Conservation (phyloP, 2,113 vertebrate species). For the Gorsachius goisagi region DNA sequence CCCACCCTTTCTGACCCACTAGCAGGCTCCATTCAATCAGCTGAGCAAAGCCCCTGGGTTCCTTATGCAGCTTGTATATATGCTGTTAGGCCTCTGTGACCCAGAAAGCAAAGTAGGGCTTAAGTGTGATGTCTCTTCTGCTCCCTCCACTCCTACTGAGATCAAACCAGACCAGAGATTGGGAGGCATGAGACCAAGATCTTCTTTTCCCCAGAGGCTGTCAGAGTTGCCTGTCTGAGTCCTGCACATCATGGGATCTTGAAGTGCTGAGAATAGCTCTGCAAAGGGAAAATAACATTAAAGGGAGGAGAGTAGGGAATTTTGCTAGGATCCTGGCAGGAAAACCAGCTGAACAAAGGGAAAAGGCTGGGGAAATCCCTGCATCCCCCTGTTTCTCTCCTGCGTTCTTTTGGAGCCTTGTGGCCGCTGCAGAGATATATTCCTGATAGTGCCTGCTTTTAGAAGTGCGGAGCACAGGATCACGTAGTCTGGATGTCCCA, state of each 20-base stretch:
- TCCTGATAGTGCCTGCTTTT: neutral
- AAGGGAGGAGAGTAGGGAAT: neutral
- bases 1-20: neutral
- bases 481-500: neutral
- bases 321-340: neutral
- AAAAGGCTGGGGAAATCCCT: neutral
- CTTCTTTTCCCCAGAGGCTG: neutral
- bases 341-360: neutral
- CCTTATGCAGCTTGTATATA: slow-evolving; percentile 55
- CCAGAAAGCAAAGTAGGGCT: slow-evolving; percentile 44
- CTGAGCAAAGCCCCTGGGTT: neutral
- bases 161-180: neutral
- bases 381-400: neutral
- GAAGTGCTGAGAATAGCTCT: neutral
- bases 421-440: neutral
- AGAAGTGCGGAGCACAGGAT: neutral
- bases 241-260: fast-evolving
- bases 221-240: neutral
- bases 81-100: slow-evolving; percentile 46
- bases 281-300: neutral
- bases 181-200: neutral
- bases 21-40: neutral
- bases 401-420: neutral
- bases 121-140: slow-evolving; percentile 6
- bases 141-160: neutral